Conservation (phyloP, 2,888 invertebrate genomes). For the Shargacucullia verbasci region DNA sequence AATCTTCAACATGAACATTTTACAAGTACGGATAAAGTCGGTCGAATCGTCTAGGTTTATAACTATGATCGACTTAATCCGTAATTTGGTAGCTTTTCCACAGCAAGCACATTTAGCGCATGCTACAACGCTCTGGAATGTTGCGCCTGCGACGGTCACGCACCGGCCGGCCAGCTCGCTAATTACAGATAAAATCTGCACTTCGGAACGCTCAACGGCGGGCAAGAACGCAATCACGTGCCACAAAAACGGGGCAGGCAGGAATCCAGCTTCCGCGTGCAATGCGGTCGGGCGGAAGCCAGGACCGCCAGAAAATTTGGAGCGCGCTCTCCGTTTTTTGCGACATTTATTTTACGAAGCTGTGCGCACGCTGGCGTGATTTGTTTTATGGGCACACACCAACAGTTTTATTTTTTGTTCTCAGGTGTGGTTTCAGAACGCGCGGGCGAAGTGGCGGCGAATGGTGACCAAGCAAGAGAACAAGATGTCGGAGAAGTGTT, state of each 20-base stretch:
- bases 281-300: conserved; percentile 60
- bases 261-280: conserved; percentile 67
- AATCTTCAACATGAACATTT: conserved; percentile 64
- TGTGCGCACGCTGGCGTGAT: conserved; percentile 64
- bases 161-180: conserved; percentile 68
- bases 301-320: conserved; percentile 59
- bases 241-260: conserved; percentile 45
- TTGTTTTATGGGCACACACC: conserved; percentile 64
- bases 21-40: conserved; percentile 50
- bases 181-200: conserved; percentile 80
- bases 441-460: conserved; percentile 97
- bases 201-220: conserved; percentile 72
- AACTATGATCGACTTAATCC: conserved; percentile 20
- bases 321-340: conserved; percentile 43
- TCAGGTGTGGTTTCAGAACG: conserved; percentile 99
- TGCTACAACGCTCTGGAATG: conserved; percentile 59
- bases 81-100: conserved; percentile 27
- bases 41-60: conserved; percentile 32
- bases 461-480: conserved; percentile 95
- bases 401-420: conserved; percentile 78
- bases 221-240: conserved; percentile 67
- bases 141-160: conserved; percentile 64
- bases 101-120: conserved; percentile 28
- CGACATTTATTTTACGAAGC: conserved; percentile 60
- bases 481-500: conserved; percentile 92